These are phyloP conservation scores for Disparrhopalites patrizii DNA, from an alignment of 2,888 invertebrate species.

Conservation along the genomic window DNA sequence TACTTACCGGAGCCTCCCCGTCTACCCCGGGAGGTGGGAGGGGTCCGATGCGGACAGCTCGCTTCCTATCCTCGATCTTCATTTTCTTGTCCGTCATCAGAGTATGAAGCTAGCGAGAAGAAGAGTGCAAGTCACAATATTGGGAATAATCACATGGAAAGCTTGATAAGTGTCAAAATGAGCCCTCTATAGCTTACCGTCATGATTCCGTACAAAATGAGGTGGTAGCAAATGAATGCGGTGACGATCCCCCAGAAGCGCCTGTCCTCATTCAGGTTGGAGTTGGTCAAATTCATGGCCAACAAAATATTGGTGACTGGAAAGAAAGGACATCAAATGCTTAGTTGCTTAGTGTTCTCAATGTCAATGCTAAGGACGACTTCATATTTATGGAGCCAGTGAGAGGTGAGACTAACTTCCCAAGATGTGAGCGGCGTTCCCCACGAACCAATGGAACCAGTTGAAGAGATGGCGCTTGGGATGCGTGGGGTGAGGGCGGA, in stretches of 20 bases:
- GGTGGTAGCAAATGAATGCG: conserved; percentile 83
- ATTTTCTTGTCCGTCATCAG: conserved; percentile 42
- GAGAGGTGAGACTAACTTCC: conserved; percentile 59
- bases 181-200: conserved; percentile 62
- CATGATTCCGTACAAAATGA: conserved; percentile 76
- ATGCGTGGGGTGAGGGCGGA: conserved; percentile 80
- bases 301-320: conserved; percentile 77
- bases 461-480: conserved; percentile 77
- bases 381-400: not conserved
- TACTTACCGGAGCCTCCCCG: conserved; percentile 41
- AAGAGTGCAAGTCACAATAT: conserved; percentile 80
- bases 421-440: conserved; percentile 80
- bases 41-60: conserved; percentile 37
- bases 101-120: conserved; percentile 37
- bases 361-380: not conserved
- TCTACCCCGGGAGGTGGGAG: conserved; percentile 37
- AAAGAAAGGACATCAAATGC: conserved; percentile 17
- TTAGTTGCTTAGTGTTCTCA: too few relatives aligned
- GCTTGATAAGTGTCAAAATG: too few relatives aligned
- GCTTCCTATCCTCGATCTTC: conserved; percentile 28
- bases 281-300: conserved; percentile 78
- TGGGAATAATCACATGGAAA: conserved; percentile 82
- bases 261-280: conserved; percentile 83
- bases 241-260: conserved; percentile 85
- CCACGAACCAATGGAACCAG: conserved; percentile 85